These are phyloP conservation scores for Drosophila tsacasi DNA, from an alignment of 1,140 invertebrate species.

Conservation along the genomic window DNA sequence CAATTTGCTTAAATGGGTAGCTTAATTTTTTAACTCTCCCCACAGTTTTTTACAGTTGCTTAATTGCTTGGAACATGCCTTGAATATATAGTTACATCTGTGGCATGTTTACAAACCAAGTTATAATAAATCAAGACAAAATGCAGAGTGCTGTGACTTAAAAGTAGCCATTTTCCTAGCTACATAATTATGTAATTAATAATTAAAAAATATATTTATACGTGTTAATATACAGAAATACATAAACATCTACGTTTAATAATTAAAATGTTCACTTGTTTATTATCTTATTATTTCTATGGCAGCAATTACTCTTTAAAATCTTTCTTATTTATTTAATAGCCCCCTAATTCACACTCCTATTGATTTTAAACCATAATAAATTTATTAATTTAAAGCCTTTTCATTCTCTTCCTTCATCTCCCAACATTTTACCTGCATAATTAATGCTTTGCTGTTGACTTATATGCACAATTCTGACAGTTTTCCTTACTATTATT, in stretches of 20 bases:
- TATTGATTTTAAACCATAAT: neutral
- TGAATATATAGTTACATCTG: slow-evolving; percentile 48
- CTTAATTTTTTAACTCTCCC: slow-evolving; percentile 40
- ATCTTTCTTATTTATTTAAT: neutral
- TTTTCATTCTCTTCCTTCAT: neutral
- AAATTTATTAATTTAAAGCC: neutral
- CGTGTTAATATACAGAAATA: neutral
- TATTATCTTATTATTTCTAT: neutral
- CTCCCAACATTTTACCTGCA: neutral
- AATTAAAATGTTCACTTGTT: neutral
- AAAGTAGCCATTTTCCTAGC: neutral
- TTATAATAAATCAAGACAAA: slow-evolving; percentile 48
- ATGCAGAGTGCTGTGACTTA: slow-evolving; percentile 34
- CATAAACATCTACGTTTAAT: neutral
- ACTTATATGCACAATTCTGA: slow-evolving; percentile 17
- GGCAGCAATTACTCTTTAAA: too few species aligned
- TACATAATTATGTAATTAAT: neutral
- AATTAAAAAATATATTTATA: too few species aligned
- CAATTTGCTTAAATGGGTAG: slow-evolving; percentile 57
- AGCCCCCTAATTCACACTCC: neutral
- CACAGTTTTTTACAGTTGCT: slow-evolving; percentile 42
- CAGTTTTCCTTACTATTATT: slow-evolving; percentile 20
- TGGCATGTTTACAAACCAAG: slow-evolving; percentile 30
- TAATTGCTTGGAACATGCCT: slow-evolving; percentile 69
- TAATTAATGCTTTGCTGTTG: slow-evolving; percentile 38